Conservation (phyloP, 2,113 vertebrate species). For the Gymnogyps californianus region DNA sequence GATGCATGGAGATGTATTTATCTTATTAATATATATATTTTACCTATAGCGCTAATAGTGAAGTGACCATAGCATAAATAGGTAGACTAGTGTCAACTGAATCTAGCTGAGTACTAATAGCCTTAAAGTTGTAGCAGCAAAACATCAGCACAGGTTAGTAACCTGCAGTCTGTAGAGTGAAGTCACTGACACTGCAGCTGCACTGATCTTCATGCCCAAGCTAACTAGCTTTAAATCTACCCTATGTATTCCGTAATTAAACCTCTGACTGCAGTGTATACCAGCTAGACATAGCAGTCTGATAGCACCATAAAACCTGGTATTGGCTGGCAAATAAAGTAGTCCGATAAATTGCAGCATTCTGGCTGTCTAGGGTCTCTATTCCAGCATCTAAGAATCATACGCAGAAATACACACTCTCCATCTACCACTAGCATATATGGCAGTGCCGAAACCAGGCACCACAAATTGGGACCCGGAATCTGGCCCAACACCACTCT, state of each 20-base stretch:
- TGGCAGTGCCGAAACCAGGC: not conserved
- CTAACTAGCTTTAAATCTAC: not conserved
- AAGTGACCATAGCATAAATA: not conserved
- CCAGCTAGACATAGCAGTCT: not conserved
- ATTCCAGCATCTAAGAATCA: not conserved
- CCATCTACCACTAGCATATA: not conserved
- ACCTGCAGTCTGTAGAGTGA: not conserved
- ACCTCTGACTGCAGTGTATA: not conserved
- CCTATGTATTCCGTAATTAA: not conserved
- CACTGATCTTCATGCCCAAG: not conserved
- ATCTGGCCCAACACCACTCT: not conserved
- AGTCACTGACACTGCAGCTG: not conserved
- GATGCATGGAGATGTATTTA: not conserved
- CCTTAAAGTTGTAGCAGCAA: not conserved
- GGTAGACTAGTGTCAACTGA: not conserved
- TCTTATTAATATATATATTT: not conserved
- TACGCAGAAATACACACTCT: not conserved
- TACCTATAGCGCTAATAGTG: not conserved
- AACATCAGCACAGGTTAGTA: not conserved
- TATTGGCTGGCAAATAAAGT: not conserved
- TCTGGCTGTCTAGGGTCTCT: not conserved
- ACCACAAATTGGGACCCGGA: not conserved
- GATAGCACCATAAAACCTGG: not conserved
- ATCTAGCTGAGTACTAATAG: not conserved
- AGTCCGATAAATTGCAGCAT: not conserved